Conservation (phyloP, 2,888 invertebrate species). For the Zygogramma bicolorata region DNA sequence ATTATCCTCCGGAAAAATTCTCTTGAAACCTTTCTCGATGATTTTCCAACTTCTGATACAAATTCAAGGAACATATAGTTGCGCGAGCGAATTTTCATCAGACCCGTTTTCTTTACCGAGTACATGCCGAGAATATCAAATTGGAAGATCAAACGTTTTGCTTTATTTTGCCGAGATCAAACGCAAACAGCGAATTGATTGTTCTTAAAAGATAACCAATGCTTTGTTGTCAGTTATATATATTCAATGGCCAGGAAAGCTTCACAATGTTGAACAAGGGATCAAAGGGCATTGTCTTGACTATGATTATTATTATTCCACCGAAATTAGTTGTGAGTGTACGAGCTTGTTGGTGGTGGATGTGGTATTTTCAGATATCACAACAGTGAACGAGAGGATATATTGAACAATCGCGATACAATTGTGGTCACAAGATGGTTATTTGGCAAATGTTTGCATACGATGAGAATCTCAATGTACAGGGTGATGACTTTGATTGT, state of each 20-base stretch:
- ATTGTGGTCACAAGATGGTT: no score
- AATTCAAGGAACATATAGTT: neutral
- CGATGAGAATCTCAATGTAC: no score
- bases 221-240: constrained; percentile 17
- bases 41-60: no score
- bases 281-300: constrained; percentile 24
- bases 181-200: constrained; percentile 20
- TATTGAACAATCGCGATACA: no score
- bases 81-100: neutral
- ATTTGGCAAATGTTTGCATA: no score
- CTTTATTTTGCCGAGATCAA: constrained; percentile 21
- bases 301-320: constrained; percentile 10
- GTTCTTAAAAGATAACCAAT: constrained; percentile 20
- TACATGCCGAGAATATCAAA: neutral
- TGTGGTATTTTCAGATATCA: neutral
- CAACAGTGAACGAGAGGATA: no score
- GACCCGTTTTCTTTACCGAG: neutral
- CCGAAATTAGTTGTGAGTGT: neutral
- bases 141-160: neutral
- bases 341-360: neutral
- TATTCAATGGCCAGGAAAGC: constrained; percentile 23
- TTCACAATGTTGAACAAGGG: constrained; percentile 12
- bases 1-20: no score
- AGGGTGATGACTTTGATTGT: no score
- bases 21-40: no score